Conservation (phyloP, 1,140 invertebrate genomes). For the Luehdorfia chinensis region DNA sequence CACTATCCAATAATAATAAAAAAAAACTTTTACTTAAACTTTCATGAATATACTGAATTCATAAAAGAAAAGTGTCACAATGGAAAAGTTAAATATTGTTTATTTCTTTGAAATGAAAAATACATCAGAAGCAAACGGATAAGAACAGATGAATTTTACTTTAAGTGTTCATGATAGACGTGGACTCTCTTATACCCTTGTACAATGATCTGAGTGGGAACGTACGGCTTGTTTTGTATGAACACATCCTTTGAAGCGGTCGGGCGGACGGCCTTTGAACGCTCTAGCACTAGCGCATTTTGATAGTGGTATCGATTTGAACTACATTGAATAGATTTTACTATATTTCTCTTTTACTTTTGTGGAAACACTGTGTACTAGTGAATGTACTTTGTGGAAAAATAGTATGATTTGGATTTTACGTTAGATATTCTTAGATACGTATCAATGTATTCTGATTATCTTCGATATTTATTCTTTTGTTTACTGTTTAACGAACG, state of each 20-base stretch:
- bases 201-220: slow-evolving; percentile 46
- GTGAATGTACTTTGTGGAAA: background rate
- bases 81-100: too few species aligned
- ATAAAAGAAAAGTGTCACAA: too few species aligned
- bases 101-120: too few species aligned
- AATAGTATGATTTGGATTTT: background rate
- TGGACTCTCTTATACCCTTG: slow-evolving; percentile 39
- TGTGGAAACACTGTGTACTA: slow-evolving; percentile 5
- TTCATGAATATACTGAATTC: too few species aligned
- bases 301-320: slow-evolving; percentile 57
- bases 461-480: too few species aligned
- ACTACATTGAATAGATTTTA: slow-evolving; percentile 48
- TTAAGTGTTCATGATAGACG: slow-evolving; percentile 27
- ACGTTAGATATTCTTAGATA: too few species aligned
- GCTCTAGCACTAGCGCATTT: slow-evolving; percentile 39
- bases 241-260: slow-evolving; percentile 57
- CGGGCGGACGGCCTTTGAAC: slow-evolving; percentile 47
- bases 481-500: too few species aligned
- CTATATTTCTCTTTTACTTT: slow-evolving; percentile 27
- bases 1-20: too few species aligned
- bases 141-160: slow-evolving; percentile 32
- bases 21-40: too few species aligned
- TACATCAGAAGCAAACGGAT: slow-evolving; percentile 23
- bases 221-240: slow-evolving; percentile 47
- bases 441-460: too few species aligned